Evolutionary conservation across 1,140 invertebrate species (phyloP), one percentile per base, ranked within the genome.

Genomic region (Drosophila melanica): DNA sequence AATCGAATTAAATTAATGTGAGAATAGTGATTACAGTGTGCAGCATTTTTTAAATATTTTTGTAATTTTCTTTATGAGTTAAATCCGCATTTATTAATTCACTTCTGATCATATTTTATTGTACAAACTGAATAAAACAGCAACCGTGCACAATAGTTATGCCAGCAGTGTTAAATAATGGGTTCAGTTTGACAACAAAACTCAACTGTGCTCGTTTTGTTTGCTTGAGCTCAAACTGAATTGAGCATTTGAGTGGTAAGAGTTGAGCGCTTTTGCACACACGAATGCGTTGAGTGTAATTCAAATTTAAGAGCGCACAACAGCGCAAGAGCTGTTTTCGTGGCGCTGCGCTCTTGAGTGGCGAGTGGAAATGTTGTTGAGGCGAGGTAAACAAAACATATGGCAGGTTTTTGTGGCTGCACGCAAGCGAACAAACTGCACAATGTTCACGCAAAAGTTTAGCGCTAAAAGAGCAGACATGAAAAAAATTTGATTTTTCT

Each of bases 121-220:
- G 20, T 23, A 23, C 20, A 4, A 23, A 23, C 4, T 23, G 20
- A 0, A 23, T 23, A 23, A 1, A 23, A 2, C 48, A 20, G 37
- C 30, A 16, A 8, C 14, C 55, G 5, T 45, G 47, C 39, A 9
- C 23, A 48, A 41, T 60, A n/a, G 33, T 48, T 68, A 4, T 0
- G 51, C 27, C 71, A 18, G 3, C 44, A 74, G 16, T 74, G 71
- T 60, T 16, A 11, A 1, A 84, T 84, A 82, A 37, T 82, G 80
- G 80, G 80, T 67, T 79, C 76, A 82, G 54, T 35, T 1, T 4
- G 14, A 2, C 9, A 44, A 51, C 30, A 39, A 44, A 11, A 23
- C 55, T 71, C 65, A 58, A 75, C 3, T 20, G 3, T 59, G 30
- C 55, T 57, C 79, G 48, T 37, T 12, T 10, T 35, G 10, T 33